Evolutionary conservation across 1,140 invertebrate genomes (phyloP).

Genomic region (Drosophila murphyi): DNA sequence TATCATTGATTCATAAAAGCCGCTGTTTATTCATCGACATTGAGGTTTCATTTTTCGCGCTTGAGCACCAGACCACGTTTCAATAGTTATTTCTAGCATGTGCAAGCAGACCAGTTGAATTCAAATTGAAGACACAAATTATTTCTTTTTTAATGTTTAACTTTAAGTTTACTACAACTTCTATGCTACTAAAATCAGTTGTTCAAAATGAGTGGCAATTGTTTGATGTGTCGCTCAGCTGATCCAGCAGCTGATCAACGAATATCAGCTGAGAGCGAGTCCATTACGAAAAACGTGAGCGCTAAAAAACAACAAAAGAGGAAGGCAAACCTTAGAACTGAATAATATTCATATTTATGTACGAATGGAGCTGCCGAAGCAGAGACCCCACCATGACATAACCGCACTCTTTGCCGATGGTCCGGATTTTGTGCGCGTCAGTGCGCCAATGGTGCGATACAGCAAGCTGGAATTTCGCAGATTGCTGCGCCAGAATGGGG

Average conservation of each 20-base stretch:
- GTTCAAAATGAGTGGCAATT: too few relatives aligned
- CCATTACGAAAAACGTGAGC: background rate
- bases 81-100: too few relatives aligned
- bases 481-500: conserved; percentile 88
- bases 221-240: conserved; percentile 3
- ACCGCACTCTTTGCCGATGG: conserved; percentile 88
- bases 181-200: too few relatives aligned
- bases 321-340: background rate
- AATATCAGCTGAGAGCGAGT: conserved; percentile 2
- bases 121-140: too few relatives aligned
- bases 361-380: conserved; percentile 50
- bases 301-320: background rate
- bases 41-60: too few relatives aligned
- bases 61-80: too few relatives aligned
- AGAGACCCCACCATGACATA: conserved; percentile 85
- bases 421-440: conserved; percentile 89
- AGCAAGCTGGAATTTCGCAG: conserved; percentile 88
- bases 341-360: too few relatives aligned
- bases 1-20: too few relatives aligned
- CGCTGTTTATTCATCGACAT: too few relatives aligned
- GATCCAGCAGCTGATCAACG: conserved; percentile 8
- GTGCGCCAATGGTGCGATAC: conserved; percentile 98
- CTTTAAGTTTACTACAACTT: too few relatives aligned
- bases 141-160: too few relatives aligned
- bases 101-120: too few relatives aligned